Percentiles rank a stretch among this genome's conserved stretches.
phyloP scores from a whole-genome alignment of 2,797 vertebrate genomes.

The Choloepus didactylus region DNA sequence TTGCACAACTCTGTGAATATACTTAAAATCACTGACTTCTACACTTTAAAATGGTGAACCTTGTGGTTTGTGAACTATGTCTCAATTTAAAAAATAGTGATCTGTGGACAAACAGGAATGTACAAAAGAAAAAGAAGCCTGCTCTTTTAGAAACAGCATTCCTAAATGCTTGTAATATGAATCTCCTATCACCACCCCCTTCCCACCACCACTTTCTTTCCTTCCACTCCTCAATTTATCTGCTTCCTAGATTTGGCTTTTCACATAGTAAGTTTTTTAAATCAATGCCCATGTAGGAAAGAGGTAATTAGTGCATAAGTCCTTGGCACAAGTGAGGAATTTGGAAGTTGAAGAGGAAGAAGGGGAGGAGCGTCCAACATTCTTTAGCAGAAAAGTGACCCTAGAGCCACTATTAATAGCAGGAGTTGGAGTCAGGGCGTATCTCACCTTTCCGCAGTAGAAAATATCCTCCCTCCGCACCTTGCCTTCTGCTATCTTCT shows the following conservation, averaged over 20 bases:
- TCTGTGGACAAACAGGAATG: not conserved
- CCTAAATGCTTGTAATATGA: not conserved
- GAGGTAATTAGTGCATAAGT: not conserved
- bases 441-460: conserved; percentile 96
- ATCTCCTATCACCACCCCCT: too few species aligned
- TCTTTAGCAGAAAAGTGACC: not conserved
- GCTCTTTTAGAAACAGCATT: not conserved
- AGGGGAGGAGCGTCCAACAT: not conserved
- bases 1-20: not conserved
- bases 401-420: not conserved
- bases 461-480: conserved; percentile 95
- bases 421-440: not conserved
- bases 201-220: not conserved
- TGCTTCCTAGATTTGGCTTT: not conserved
- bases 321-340: not conserved
- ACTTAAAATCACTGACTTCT: not conserved
- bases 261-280: not conserved
- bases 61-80: not conserved
- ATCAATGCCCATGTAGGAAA: not conserved
- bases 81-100: not conserved
- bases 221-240: not conserved
- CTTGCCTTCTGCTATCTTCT: conserved; percentile 95
- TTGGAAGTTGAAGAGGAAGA: not conserved
- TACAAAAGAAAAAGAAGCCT: not conserved
- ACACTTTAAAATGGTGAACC: not conserved